These are phyloP conservation scores for Thumatha senex DNA, from an alignment of 2,888 invertebrate species.

Conservation along the genomic window DNA sequence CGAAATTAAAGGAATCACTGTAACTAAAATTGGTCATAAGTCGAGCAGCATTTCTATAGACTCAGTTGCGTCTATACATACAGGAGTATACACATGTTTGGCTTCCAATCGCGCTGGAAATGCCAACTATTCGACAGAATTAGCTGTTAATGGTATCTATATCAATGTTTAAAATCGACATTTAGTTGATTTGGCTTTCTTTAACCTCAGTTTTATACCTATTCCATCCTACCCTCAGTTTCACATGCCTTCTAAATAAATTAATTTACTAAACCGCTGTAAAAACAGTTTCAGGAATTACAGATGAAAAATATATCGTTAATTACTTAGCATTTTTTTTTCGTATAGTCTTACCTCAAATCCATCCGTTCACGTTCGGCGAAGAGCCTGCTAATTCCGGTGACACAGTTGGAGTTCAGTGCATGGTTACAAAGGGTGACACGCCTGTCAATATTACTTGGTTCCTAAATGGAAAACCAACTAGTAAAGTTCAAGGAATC, in stretches of 20 bases:
- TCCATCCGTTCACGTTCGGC: constrained; percentile 89
- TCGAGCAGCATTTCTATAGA: constrained; percentile 86
- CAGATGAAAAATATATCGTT: background rate
- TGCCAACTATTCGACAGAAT: constrained; percentile 72
- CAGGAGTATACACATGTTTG: constrained; percentile 69
- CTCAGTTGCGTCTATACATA: constrained; percentile 88
- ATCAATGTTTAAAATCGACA: background rate
- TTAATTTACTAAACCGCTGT: no score
- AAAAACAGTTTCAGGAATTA: background rate
- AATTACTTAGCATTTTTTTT: constrained; percentile 6
- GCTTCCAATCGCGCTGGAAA: constrained; percentile 7
- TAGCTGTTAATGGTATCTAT: constrained; percentile 48
- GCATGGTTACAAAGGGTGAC: constrained; percentile 91
- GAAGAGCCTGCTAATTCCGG: constrained; percentile 90
- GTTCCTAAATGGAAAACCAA: constrained; percentile 86
- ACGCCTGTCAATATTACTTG: constrained; percentile 89
- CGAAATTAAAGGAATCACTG: constrained; percentile 4
- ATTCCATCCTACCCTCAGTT: background rate
- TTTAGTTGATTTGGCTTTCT: background rate
- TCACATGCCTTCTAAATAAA: no score
- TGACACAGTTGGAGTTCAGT: constrained; percentile 88
- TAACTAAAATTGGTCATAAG: constrained; percentile 53
- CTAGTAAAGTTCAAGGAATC: constrained; percentile 78
- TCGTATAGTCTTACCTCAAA: constrained; percentile 87
- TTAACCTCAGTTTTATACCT: background rate